These are phyloP conservation scores for Troides oblongomaculatus DNA, from an alignment of 2,888 invertebrate genomes.

Conservation along the genomic window DNA sequence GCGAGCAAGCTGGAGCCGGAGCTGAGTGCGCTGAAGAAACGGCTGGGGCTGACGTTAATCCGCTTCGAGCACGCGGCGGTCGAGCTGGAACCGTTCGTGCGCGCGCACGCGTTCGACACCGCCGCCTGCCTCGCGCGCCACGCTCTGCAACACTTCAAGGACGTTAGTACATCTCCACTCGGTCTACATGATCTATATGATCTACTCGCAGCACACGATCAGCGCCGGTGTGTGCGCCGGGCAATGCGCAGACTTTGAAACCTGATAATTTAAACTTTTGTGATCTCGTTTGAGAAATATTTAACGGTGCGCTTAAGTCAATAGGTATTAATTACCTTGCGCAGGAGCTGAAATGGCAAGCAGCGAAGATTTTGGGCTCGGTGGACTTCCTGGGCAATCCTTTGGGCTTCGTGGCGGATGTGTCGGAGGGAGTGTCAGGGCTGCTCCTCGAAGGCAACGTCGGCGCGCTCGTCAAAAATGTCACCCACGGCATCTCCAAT, in stretches of 20 bases:
- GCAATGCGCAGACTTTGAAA: too few species aligned
- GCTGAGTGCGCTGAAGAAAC: constrained; percentile 89
- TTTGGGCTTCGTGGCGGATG: constrained; percentile 95
- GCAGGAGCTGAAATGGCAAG: constrained; percentile 95
- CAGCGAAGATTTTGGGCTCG: constrained; percentile 95
- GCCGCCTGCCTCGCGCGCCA: constrained; percentile 89
- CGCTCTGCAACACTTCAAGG: constrained; percentile 91
- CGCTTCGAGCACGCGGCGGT: constrained; percentile 98
- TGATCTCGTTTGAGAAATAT: too few species aligned
- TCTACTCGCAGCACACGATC: too few species aligned
- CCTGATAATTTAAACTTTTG: too few species aligned
- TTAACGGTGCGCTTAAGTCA: too few species aligned
- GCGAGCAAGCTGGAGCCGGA: constrained; percentile 87
- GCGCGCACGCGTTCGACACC: constrained; percentile 95
- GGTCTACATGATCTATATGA: too few species aligned
- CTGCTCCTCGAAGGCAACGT: constrained; percentile 96
- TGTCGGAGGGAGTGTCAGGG: constrained; percentile 96
- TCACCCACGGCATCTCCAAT: constrained; percentile 98
- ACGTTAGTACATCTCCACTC: constrained; percentile 66
- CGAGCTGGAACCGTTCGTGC: constrained; percentile 92
- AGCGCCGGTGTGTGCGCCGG: too few species aligned
- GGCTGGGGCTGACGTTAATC: constrained; percentile 92
- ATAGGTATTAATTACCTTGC: background rate
- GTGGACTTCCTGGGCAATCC: constrained; percentile 99
- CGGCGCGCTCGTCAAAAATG: constrained; percentile 94